phyloP scores from a whole-genome alignment of 2,888 invertebrate species.

The Drosophila falleni region DNA sequence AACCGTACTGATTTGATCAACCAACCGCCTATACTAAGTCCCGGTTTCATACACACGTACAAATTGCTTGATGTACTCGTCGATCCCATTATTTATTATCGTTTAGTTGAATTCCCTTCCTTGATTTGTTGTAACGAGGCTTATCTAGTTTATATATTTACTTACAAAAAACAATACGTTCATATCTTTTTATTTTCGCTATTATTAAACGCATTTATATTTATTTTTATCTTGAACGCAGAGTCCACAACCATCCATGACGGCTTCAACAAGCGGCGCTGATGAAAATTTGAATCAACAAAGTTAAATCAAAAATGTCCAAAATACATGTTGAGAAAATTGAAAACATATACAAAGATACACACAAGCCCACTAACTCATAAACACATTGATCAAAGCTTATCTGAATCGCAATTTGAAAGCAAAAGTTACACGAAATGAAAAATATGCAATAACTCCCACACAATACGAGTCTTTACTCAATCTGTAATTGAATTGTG shows the following conservation, averaged over 20 bases:
- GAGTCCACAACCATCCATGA: conserved; percentile 89
- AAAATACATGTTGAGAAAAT: conserved; percentile 66
- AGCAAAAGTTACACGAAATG: conserved; percentile 53
- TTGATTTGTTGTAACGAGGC: conserved; percentile 26
- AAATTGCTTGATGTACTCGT: conserved; percentile 58
- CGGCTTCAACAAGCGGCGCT: conserved; percentile 88
- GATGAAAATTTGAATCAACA: conserved; percentile 91
- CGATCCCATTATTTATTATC: conserved; percentile 26
- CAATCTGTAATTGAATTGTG: conserved; percentile 48
- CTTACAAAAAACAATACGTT: conserved; percentile 28
- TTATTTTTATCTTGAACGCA: conserved; percentile 85
- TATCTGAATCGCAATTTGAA: conserved; percentile 63
- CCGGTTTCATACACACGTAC: conserved; percentile 26
- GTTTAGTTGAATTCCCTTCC: conserved; percentile 19
- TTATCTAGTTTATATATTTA: conserved; percentile 44
- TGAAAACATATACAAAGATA: conserved; percentile 36
- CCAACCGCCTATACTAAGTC: conserved; percentile 27
- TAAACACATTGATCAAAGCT: conserved; percentile 47
- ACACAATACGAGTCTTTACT: conserved; percentile 50
- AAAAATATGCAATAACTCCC: conserved; percentile 52
- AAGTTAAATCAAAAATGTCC: conserved; percentile 78
- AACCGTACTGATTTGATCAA: conserved; percentile 46
- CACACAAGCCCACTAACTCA: conserved; percentile 23
- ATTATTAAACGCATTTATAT: conserved; percentile 67
- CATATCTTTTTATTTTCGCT: conserved; percentile 51